Conservation (phyloP, 1,140 invertebrate genomes). For the Mamestra configurata region DNA sequence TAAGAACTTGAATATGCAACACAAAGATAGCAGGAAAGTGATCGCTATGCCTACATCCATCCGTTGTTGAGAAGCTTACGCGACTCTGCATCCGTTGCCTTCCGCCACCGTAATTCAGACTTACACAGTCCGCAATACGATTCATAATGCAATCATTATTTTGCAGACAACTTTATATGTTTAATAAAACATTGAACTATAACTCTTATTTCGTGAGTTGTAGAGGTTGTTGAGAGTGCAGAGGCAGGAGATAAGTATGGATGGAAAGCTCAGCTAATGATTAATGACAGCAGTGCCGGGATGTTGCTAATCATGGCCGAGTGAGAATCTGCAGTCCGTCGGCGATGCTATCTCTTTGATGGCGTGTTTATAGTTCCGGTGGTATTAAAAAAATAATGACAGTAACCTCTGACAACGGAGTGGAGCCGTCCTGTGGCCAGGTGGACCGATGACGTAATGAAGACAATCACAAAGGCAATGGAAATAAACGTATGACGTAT, state of each 20-base stretch:
- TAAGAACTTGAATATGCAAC: conserved; percentile 26
- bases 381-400: conserved; percentile 29
- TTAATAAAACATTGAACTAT: background rate
- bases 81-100: conserved; percentile 43
- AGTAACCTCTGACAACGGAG: conserved; percentile 33
- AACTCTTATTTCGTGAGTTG: conserved; percentile 17
- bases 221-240: background rate
- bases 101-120: conserved; percentile 49
- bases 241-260: conserved; percentile 29
- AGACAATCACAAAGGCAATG: background rate
- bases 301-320: conserved; percentile 60
- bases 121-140: conserved; percentile 51
- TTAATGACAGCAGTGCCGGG: conserved; percentile 58
- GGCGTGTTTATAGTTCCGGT: conserved; percentile 43
- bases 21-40: conserved; percentile 63
- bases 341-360: conserved; percentile 44
- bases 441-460: conserved; percentile 7
- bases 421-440: background rate
- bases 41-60: conserved; percentile 58
- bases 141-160: conserved; percentile 27
- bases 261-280: conserved; percentile 58
- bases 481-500: background rate
- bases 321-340: conserved; percentile 49
- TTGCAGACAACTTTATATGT: conserved; percentile 1
- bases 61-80: conserved; percentile 46